phyloP scores from a whole-genome alignment of 2,113 vertebrate species.

The Speoplatyrhinus poulsoni region DNA sequence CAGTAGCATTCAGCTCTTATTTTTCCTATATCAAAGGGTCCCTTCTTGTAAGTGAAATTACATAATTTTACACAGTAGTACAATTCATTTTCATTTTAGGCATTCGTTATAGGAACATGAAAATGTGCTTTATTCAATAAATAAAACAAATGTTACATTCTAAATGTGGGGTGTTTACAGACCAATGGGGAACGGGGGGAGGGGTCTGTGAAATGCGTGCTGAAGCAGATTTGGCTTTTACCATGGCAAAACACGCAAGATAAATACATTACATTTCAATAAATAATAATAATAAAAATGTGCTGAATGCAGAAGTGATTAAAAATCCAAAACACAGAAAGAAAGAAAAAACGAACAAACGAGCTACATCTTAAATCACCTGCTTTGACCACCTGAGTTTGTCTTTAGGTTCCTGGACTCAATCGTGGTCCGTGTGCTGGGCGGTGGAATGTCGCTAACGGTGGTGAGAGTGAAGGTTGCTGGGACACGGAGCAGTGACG shows the following conservation, averaged over 20 bases:
- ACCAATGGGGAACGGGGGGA: constrained; percentile 46
- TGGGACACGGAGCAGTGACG: constrained; percentile 66
- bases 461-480: constrained; percentile 21
- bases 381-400: constrained; percentile 89
- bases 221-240: constrained; percentile 50
- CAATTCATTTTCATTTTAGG: constrained; percentile 54
- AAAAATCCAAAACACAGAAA: constrained; percentile 54
- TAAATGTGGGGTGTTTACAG: constrained; percentile 41
- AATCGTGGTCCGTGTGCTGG: constrained; percentile 58
- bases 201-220: constrained; percentile 38
- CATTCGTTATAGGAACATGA: constrained; percentile 64
- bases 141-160: constrained; percentile 63
- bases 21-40: constrained; percentile 43
- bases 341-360: constrained; percentile 62
- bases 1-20: constrained; percentile 67
- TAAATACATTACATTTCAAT: constrained; percentile 58
- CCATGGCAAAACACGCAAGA: constrained; percentile 43
- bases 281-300: constrained; percentile 67
- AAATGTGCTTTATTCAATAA: constrained; percentile 69
- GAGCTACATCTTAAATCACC: constrained; percentile 81
- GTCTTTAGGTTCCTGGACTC: constrained; percentile 74
- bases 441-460: constrained; percentile 17
- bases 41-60: constrained; percentile 57
- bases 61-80: constrained; percentile 60
- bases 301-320: constrained; percentile 75